Percentiles rank a stretch among this genome's conserved stretches.
Evolutionary conservation across 2,113 vertebrate species (phyloP).

Genomic region (Oryzias javanicus): DNA sequence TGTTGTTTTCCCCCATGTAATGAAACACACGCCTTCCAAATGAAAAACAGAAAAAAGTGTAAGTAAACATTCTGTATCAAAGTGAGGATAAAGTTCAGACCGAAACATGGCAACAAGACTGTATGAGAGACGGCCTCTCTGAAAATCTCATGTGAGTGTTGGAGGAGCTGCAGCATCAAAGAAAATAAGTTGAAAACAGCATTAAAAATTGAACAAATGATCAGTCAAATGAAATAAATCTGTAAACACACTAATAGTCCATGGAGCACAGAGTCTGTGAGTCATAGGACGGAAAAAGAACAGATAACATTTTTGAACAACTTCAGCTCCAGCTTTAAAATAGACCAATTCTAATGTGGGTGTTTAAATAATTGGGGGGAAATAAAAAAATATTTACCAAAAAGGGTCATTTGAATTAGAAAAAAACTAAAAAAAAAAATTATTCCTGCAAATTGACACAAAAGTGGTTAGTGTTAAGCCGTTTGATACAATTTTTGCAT

Average conservation of each 20-base stretch:
- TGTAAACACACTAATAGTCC: constrained; percentile 26
- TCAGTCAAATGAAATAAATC: constrained; percentile 9
- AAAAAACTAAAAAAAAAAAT: too few species aligned
- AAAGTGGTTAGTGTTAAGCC: too few species aligned
- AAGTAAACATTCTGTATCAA: constrained; percentile 32
- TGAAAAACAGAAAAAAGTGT: neutral
- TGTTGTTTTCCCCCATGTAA: neutral
- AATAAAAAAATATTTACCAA: too few species aligned
- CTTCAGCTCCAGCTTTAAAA: too few species aligned
- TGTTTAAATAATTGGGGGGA: too few species aligned
- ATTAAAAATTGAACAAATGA: constrained; percentile 52
- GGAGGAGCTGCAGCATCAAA: constrained; percentile 19
- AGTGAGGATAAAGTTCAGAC: constrained; percentile 7
- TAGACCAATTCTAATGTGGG: too few species aligned
- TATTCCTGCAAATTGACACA: too few species aligned
- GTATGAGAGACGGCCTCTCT: constrained; percentile 4
- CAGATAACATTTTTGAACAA: too few species aligned
- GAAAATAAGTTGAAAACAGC: constrained; percentile 42
- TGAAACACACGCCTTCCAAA: too few species aligned
- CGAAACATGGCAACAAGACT: constrained; percentile 5
- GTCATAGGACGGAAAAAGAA: neutral
- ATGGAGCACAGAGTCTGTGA: neutral
- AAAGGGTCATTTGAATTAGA: too few species aligned
- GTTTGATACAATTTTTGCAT: too few species aligned
- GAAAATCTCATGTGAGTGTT: constrained; percentile 8